Base-by-base conservation (phyloP, 2,888 invertebrate species). In the Chromoteleia sp. region DNA sequence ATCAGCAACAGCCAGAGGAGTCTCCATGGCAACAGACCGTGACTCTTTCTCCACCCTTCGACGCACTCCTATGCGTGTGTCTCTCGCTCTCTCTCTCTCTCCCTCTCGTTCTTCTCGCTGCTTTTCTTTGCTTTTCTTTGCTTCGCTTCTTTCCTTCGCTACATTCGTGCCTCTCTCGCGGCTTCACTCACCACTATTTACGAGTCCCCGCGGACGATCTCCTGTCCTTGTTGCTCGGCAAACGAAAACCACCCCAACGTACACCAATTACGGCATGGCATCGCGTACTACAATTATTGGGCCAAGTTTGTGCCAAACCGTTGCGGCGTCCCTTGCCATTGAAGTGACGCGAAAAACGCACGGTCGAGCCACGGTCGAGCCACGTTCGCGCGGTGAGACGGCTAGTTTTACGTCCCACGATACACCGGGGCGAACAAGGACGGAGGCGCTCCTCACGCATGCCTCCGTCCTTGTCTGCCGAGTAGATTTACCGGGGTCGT, bases 101-200 rank as follows among this genome's bases (percentile, higher is more conserved):
- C 61, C 68, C 19, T 29, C 73, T 52, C 71, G 43, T 45, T 45
- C 33, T 39, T 21, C 58, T 58, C 39, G 19, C 17, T 54, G 6
- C 39, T 39, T 63, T n/a, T 30, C 43, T 15, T 2, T 4, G 1
- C 41, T 36, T 36, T 63, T 50, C 50, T 63, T 63, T 50, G 8
- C 21, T 21, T n/a, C 12, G 59, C 56, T 70, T 58, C 70, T 70
- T 70, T 70, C 15, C 54, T 58, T 17, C n/a, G 59, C 63, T 52
- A 63, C 79, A 54, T 73, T 61, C 56, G 67, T 33, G 68, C 45
- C 52, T 54, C 59, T 75, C 58, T 63, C 74, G 68, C 63, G 70
- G 63, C 74, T 81, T 61, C 81, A 81, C 81, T 81, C 77, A 81
- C 81, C 81, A 63, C 77, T 81, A 63, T 77, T 77, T 81, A 74